Conservation (phyloP, 2,888 invertebrate genomes). For the Oeneis ivallda region DNA sequence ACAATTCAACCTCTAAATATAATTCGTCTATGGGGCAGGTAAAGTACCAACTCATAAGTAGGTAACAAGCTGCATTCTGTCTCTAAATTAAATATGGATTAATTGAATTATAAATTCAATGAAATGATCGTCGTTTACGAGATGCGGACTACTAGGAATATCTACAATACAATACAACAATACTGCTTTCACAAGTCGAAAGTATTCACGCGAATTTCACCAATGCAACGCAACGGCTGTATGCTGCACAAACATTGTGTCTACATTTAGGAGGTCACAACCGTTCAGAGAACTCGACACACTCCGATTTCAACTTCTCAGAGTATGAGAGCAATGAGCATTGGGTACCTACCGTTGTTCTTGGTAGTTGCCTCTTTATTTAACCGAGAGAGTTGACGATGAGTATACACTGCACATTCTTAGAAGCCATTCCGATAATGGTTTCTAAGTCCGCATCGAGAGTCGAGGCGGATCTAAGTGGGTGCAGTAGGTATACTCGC, state of each 20-base stretch:
- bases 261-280: slow-evolving; percentile 49
- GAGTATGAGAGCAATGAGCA: slow-evolving; percentile 44
- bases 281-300: slow-evolving; percentile 55
- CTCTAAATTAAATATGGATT: no score
- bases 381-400: slow-evolving; percentile 48
- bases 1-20: no score
- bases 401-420: slow-evolving; percentile 53
- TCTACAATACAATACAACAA: no score
- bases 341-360: slow-evolving; percentile 54
- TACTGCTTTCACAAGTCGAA: slow-evolving; percentile 15
- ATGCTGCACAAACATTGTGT: neutral
- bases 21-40: no score
- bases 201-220: slow-evolving; percentile 23
- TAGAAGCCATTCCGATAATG: slow-evolving; percentile 43
- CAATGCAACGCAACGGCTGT: slow-evolving; percentile 24
- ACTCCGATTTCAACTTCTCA: slow-evolving; percentile 63
- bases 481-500: slow-evolving; percentile 6
- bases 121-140: no score
- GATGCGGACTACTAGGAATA: no score
- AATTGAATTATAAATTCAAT: no score
- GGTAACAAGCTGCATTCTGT: no score
- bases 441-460: slow-evolving; percentile 42
- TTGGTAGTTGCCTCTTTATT: slow-evolving; percentile 54
- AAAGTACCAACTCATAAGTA: no score
- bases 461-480: slow-evolving; percentile 33